Base-by-base conservation (phyloP, 2,888 invertebrate genomes). In the Sthenelais limicola region DNA sequence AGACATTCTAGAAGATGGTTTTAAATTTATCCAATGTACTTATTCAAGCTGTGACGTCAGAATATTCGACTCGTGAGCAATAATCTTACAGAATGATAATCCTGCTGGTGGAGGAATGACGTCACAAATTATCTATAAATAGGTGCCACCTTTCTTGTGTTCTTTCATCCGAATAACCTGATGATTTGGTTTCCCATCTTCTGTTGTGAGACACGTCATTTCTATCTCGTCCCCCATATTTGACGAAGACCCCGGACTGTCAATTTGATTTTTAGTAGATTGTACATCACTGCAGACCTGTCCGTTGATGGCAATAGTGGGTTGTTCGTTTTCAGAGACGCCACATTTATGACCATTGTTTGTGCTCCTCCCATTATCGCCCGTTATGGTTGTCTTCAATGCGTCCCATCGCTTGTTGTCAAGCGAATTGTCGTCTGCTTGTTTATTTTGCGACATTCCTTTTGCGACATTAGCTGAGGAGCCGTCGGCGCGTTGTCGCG, bases 131-230 rank as follows among this genome's bases (percentile, higher is more conserved):
- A n/a, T n/a, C 62, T 62, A 62, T 43, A 62, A 24, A 24, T 62
- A 62, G n/a, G 62, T 62, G 35, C 38, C 62, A 24, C 62, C 38
- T 24, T n/a, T 35, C 35, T 38, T 38, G 5, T 35, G 62, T 7
- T 62, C 62, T 43, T 62, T 62, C 38, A 62, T 35, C 24, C 62
- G 62, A 9, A 62, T 62, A 35, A 62, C 38, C 35, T 62, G 62
- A 24, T 24, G 28, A 21, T 28, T 28, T 18, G 4, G 24, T 21
- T 5, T 15, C 1, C 43, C 62, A 7, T 35, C 38, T 4, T 3
- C 62, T 5, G 32, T 15, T 15, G 56, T 38, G 4, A 62, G 12
- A 26, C 43, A 35, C 7, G 38, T 21, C 62, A 62, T 38, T n/a
- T 62, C 62, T 24, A 62, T 43, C 21, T 62, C 62, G 24, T 62